A percentile compares a stretch with the other conserved stretches of the same genome.
phyloP scores from a whole-genome alignment of 2,113 vertebrate species.

The Oceanodroma tethys region DNA sequence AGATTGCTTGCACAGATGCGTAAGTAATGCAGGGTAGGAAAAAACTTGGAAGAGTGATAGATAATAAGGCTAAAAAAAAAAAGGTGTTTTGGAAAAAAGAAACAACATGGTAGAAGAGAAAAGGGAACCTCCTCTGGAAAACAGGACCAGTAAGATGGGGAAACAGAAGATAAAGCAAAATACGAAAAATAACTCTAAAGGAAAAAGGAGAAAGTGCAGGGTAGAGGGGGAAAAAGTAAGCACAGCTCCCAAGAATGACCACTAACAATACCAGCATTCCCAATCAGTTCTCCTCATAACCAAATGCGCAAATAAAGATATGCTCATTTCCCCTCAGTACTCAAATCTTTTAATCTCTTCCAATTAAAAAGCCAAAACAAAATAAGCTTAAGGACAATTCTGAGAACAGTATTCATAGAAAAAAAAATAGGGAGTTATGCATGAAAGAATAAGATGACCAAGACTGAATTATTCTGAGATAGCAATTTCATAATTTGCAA shows the following conservation, averaged over 20 bases:
- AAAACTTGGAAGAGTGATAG: background rate
- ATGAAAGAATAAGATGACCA: background rate
- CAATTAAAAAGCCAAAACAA: background rate
- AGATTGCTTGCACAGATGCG: background rate
- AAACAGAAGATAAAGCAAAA: background rate
- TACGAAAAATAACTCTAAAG: background rate
- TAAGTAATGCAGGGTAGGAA: background rate
- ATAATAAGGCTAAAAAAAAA: background rate
- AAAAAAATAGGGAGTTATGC: accelerated
- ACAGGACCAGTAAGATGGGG: accelerated
- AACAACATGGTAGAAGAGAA: background rate
- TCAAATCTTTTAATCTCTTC: background rate
- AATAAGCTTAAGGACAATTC: background rate
- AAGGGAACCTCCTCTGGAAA: background rate
- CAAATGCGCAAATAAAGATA: background rate
- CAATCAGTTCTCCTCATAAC: background rate
- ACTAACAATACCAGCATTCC: background rate
- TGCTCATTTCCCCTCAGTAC: background rate
- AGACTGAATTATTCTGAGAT: background rate
- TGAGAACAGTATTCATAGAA: background rate
- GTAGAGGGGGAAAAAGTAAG: background rate
- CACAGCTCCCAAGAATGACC: background rate
- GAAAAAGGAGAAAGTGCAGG: background rate
- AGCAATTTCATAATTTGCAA: background rate
- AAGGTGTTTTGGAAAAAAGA: background rate